Evolutionary conservation across 2,113 vertebrate species (phyloP).

Genomic region (Rhinopomastus cyanomelas): DNA sequence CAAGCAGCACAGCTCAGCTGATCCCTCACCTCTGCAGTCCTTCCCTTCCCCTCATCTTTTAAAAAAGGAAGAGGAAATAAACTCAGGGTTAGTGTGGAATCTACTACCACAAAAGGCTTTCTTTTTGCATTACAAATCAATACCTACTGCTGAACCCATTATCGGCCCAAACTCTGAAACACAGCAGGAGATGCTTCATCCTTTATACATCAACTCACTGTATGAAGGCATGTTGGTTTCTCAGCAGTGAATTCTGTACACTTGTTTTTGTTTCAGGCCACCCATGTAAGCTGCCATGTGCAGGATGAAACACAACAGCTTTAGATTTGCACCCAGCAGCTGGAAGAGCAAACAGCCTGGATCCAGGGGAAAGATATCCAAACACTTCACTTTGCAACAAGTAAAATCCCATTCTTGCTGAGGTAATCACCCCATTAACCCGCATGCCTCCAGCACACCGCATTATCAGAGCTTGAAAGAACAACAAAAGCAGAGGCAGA

Average conservation of each 20-base stretch:
- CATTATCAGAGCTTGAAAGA: not conserved
- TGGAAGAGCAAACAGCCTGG: constrained; percentile 1
- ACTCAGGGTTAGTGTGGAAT: not conserved
- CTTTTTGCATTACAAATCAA: not conserved
- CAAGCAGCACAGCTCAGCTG: not conserved
- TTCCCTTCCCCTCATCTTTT: not conserved
- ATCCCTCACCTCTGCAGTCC: not conserved
- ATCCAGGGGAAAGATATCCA: not conserved
- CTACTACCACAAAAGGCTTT: not conserved
- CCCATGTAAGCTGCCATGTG: not conserved
- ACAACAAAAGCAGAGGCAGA: not conserved
- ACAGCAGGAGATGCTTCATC: not conserved
- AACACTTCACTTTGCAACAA: not conserved
- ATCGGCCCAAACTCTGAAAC: not conserved
- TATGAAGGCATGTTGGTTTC: not conserved
- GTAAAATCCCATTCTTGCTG: constrained; percentile 11
- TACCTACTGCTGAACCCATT: not conserved
- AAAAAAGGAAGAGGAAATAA: not conserved
- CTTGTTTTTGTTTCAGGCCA: not conserved
- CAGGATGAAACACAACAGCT: not conserved
- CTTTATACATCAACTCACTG: not conserved
- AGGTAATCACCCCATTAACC: constrained; percentile 13
- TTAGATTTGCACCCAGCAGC: not conserved
- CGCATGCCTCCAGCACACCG: not conserved
- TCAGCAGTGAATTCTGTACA: not conserved